Evolutionary conservation across 2,797 vertebrate genomes (phyloP), one percentile per base, ranked within the genome.

Genomic region (Varecia variegata): DNA sequence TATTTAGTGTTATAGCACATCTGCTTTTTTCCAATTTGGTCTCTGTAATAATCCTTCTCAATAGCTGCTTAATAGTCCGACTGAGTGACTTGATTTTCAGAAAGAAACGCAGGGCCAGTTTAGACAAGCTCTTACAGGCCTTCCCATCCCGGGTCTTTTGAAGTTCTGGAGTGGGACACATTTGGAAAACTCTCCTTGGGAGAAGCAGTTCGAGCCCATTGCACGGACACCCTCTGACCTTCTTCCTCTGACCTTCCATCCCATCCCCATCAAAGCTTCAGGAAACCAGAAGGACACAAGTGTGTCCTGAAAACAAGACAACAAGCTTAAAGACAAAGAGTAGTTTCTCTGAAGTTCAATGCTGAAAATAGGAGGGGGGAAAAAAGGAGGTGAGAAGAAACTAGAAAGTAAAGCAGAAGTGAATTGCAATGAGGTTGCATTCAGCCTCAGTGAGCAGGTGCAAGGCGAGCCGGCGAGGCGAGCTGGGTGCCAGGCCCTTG

Each of bases 251-350:
- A 35, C 38, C 9, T 12, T 47, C 38, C 3, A 68, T 15, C 38
- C 20, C n/a, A n/a, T 23, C 47, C 47, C 27, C 73, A 43, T 43
- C 65, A 74, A 80, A 95, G 73, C 35, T 80, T 54, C 81, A 83
- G 70, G 92, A 89, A 79, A 93, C 40, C 58, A 47, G 58, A 91
- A n/a, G 50, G 70, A 81, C n/a, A 81, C 65, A 65, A 52, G 47
- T 56, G 23, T 6, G 67, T 94, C 70, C 67, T 84, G 40, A 73
- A 91, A 90, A 91, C 70, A 93, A 93, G 88, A 50, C 50, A 79
- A 81, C 56, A 35, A 52, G 35, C 58, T 43, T 43, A 74, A 89
- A 50, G 62, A 38, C 43, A 47, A 56, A 58, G n/a, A 81, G 60
- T n/a, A 40, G 38, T 60, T 88, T 90, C 86, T 93, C 62, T 65